phyloP scores from a whole-genome alignment of 2,113 vertebrate species.

The Thymallus thymallus region DNA sequence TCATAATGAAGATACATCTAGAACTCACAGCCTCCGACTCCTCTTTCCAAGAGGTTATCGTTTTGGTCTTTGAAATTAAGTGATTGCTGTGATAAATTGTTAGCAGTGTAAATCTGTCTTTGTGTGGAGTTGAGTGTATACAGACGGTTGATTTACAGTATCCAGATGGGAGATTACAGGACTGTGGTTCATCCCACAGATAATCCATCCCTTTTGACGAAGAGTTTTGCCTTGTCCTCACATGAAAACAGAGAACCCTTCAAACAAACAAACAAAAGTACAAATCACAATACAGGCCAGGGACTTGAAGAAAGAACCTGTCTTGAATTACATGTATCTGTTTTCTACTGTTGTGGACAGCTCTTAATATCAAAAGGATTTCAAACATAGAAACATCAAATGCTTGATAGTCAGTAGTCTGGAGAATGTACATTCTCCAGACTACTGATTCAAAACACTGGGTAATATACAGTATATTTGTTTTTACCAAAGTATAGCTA shows the following conservation, averaged over 20 bases:
- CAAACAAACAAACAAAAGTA: constrained; percentile 13
- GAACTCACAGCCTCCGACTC: constrained; percentile 48
- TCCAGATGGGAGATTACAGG: constrained; percentile 73
- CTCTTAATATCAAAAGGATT: no score
- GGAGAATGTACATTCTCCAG: no score
- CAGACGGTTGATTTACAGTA: constrained; percentile 75
- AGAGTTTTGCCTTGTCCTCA: constrained; percentile 46
- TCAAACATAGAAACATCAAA: no score
- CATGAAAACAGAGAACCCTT: constrained; percentile 45
- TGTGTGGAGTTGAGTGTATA: constrained; percentile 63
- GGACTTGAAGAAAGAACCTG: no score
- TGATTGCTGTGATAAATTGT: constrained; percentile 60
- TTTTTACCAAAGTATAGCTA: no score
- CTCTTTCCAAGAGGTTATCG: constrained; percentile 50
- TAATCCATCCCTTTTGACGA: constrained; percentile 52
- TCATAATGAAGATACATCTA: constrained; percentile 25
- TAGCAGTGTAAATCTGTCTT: constrained; percentile 73
- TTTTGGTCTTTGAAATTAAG: constrained; percentile 50
- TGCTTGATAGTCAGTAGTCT: no score
- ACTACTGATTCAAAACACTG: no score
- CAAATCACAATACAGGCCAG: no score
- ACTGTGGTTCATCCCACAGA: constrained; percentile 38
- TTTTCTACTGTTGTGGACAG: no score
- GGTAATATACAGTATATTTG: no score
- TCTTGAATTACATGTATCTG: no score